Evolutionary conservation across 2,888 invertebrate species (phyloP).

Genomic region (Cryptops parisi): DNA sequence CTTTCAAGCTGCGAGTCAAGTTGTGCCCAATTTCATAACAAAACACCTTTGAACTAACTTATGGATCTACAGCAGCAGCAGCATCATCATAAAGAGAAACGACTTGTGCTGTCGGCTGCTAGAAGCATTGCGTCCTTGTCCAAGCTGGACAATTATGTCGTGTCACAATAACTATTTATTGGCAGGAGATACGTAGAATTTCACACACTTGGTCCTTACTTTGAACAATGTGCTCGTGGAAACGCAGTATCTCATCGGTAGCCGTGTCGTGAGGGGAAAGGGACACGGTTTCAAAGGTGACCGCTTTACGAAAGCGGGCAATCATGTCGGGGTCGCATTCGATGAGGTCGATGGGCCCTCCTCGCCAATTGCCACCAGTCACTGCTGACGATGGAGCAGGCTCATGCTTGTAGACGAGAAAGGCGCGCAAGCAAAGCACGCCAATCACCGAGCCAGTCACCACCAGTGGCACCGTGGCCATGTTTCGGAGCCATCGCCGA

Average conservation of each 20-base stretch:
- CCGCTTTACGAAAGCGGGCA: conserved; percentile 17
- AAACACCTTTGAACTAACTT: too few relatives aligned
- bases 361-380: neutral
- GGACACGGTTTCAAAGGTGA: conserved; percentile 25
- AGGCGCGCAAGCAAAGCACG: neutral
- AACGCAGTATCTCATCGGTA: conserved; percentile 21
- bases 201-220: too few relatives aligned
- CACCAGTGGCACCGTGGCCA: neutral
- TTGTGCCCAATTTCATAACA: too few relatives aligned
- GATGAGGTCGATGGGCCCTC: neutral
- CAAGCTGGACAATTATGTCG: too few relatives aligned
- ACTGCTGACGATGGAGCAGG: neutral
- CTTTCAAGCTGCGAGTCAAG: too few relatives aligned
- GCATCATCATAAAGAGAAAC: too few relatives aligned
- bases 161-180: too few relatives aligned
- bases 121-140: too few relatives aligned
- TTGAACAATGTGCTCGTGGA: conserved; percentile 23
- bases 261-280: conserved; percentile 23
- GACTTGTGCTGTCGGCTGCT: too few relatives aligned
- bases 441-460: neutral
- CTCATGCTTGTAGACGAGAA: neutral
- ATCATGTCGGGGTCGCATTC: neutral
- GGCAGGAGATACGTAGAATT: neutral
- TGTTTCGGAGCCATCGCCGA: too few relatives aligned
- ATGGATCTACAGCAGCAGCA: too few relatives aligned